phyloP scores from a whole-genome alignment of 2,797 vertebrate species.

The Ibycter americanus region DNA sequence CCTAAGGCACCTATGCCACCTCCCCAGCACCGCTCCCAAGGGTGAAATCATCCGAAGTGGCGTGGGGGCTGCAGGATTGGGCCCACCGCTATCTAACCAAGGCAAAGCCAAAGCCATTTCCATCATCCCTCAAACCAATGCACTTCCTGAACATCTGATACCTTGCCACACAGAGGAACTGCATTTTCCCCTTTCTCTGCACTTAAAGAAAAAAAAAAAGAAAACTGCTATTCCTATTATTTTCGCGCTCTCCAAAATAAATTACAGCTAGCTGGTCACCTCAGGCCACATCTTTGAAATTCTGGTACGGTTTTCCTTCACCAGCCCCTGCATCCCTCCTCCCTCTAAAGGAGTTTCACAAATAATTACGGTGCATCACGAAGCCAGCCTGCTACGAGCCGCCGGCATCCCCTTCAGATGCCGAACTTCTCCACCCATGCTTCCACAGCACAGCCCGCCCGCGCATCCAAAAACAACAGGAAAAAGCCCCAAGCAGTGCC shows the following conservation, averaged over 20 bases:
- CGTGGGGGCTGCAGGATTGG: not conserved
- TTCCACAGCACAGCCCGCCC: not conserved
- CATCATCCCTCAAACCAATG: not conserved
- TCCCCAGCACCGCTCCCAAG: not conserved
- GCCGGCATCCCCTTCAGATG: not conserved
- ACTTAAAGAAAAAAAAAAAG: not conserved
- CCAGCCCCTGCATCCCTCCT: not conserved
- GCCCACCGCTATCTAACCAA: not conserved
- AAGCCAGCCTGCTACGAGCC: not conserved
- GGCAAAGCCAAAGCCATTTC: not conserved
- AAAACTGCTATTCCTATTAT: not conserved
- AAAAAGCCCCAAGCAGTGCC: not conserved
- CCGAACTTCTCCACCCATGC: slow-evolving; percentile 10
- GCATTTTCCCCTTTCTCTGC: not conserved
- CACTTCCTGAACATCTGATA: not conserved
- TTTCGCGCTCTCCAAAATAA: not conserved
- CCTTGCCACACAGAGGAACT: not conserved
- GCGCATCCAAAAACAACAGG: not conserved
- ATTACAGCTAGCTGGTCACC: slow-evolving; percentile 12
- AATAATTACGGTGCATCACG: not conserved
- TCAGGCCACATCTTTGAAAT: slow-evolving; percentile 24
- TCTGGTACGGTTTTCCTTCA: not conserved
- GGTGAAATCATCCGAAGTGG: not conserved
- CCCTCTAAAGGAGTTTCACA: not conserved
- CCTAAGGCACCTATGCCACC: not conserved